Conservation (phyloP, 1,140 invertebrate species). For the Drosophila parvula region DNA sequence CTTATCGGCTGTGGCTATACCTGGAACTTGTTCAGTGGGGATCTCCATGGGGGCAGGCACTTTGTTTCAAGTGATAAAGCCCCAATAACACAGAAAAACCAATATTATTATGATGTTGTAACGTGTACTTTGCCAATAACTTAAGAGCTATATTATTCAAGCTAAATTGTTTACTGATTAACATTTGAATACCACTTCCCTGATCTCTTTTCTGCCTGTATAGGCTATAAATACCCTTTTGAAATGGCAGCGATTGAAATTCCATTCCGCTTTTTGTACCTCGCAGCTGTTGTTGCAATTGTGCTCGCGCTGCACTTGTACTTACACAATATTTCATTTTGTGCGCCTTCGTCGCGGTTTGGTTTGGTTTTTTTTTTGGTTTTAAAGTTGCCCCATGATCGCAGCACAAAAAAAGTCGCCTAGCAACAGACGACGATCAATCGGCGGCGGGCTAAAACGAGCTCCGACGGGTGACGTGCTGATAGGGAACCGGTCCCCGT, state of each 20-base stretch:
- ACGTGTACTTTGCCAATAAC: background rate
- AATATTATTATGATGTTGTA: background rate
- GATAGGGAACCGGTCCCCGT: conserved; percentile 68
- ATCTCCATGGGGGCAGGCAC: conserved; percentile 17
- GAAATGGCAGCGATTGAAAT: conserved; percentile 41
- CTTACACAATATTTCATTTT: conserved; percentile 37
- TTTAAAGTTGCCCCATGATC: conserved; percentile 42
- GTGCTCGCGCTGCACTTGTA: conserved; percentile 38
- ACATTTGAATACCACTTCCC: background rate
- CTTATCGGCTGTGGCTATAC: conserved; percentile 39
- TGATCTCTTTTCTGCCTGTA: background rate
- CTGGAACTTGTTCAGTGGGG: conserved; percentile 26
- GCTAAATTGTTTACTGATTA: background rate
- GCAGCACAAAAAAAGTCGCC: conserved; percentile 25
- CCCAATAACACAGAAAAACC: conserved; percentile 1
- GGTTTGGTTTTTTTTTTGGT: conserved; percentile 24
- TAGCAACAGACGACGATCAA: conserved; percentile 51
- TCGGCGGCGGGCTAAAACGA: conserved; percentile 15
- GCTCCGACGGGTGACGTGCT: conserved; percentile 42
- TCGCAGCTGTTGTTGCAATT: conserved; percentile 59
- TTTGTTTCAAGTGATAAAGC: background rate
- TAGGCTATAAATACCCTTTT: conserved; percentile 55
- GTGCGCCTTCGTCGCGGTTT: conserved; percentile 30
- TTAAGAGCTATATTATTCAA: background rate
- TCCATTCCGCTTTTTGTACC: conserved; percentile 24